Conservation (phyloP, 1,140 invertebrate species). For the Bombus breviceps region DNA sequence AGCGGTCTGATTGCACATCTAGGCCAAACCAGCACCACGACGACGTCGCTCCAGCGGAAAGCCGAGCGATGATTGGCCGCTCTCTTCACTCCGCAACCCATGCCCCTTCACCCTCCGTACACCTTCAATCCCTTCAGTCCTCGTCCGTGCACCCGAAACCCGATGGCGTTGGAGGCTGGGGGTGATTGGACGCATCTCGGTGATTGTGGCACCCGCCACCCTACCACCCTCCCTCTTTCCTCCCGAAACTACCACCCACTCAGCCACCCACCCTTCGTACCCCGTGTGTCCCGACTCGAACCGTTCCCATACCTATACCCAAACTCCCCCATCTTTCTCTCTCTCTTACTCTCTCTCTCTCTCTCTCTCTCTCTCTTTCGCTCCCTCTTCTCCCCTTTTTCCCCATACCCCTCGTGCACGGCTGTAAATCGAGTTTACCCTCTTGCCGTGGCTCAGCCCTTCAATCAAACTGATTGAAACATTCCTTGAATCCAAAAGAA, state of each 20-base stretch:
- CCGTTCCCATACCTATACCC: slow-evolving; percentile 65
- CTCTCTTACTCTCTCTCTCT: slow-evolving; percentile 19
- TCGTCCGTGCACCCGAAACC: slow-evolving; percentile 81
- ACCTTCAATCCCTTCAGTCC: slow-evolving; percentile 66
- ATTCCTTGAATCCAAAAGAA: slow-evolving; percentile 84
- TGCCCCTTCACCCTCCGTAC: slow-evolving; percentile 54
- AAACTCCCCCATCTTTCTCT: slow-evolving; percentile 40
- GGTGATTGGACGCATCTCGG: slow-evolving; percentile 87
- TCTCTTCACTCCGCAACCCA: slow-evolving; percentile 61
- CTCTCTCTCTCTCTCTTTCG: slow-evolving; percentile 16
- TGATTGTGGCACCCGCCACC: slow-evolving; percentile 85
- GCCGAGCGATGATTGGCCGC: slow-evolving; percentile 81
- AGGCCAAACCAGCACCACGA: slow-evolving; percentile 81
- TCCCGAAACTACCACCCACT: slow-evolving; percentile 66
- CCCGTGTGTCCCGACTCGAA: slow-evolving; percentile 38
- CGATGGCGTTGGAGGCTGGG: slow-evolving; percentile 82
- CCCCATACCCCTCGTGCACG: slow-evolving; percentile 66
- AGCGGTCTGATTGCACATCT: slow-evolving; percentile 82
- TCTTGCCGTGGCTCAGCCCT: slow-evolving; percentile 83
- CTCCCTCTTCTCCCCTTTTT: slow-evolving; percentile 6
- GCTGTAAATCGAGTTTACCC: slow-evolving; percentile 83
- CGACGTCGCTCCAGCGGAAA: slow-evolving; percentile 80
- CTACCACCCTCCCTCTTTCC: slow-evolving; percentile 46
- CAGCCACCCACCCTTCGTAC: slow-evolving; percentile 52
- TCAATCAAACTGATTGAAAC: slow-evolving; percentile 84